phyloP scores from a whole-genome alignment of 2,113 vertebrate genomes.

The Oncorhynchus masou region DNA sequence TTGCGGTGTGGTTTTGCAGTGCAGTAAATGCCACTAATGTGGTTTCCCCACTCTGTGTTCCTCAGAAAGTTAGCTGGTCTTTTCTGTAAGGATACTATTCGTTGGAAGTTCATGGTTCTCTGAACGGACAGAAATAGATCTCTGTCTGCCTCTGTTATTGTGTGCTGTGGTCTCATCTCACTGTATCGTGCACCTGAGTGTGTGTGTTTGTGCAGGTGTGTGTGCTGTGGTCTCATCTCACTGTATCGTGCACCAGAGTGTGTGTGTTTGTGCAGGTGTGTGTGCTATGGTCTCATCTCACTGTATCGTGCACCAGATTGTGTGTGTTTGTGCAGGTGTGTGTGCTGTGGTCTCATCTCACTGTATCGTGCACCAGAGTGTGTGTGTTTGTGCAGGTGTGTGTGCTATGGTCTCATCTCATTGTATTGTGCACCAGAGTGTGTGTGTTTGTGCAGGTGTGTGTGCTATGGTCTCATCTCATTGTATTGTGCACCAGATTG shows the following conservation, averaged over 20 bases:
- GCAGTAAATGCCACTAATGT: not conserved
- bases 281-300: not conserved
- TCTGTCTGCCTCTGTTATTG: conserved; percentile 45
- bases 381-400: conserved; percentile 7
- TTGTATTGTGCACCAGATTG: not conserved
- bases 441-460: conserved; percentile 7
- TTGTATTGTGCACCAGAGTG: not conserved
- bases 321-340: conserved; percentile 7
- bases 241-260: not conserved
- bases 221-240: not conserved
- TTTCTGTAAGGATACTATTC: not conserved
- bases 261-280: conserved; percentile 7
- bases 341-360: not conserved
- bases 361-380: not conserved
- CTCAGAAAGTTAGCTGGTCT: no score
- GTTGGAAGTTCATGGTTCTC: no score
- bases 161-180: not conserved
- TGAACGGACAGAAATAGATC: not conserved
- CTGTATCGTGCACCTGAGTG: not conserved
- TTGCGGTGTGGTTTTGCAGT: not conserved
- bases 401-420: not conserved
- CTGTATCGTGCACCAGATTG: not conserved
- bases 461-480: not conserved
- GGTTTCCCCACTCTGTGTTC: not conserved
- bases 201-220: conserved; percentile 3